Evolutionary conservation across 30 jellyfish, hydroid and myxozoan genomes (phyloP), one percentile per base, ranked within the genome.

Genomic region (Cassiopea andromeda): DNA sequence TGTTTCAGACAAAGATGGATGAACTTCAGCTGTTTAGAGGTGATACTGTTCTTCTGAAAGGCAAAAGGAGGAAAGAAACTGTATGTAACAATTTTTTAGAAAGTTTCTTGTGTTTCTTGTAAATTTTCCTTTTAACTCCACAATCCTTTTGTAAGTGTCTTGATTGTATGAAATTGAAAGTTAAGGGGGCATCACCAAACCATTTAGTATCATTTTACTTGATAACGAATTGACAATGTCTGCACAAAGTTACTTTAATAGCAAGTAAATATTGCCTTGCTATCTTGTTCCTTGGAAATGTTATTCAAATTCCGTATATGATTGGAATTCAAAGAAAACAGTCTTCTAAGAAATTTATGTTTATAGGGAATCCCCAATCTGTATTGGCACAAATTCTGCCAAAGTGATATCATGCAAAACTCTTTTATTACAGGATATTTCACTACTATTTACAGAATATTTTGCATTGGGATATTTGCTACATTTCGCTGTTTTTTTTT

Each of bases 1-100:
- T 76, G 19, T 64, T 64, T 19, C 70, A 97, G 99, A 97, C 97
- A 45, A 97, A 97, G 85, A 93, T 97, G 98, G 98, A 97, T 59
- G 99, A 97, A 77, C 89, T 97, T 68, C 99, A 97, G 87, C 93
- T 97, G 66, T 94, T 97, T 76, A 88, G 98, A 54, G 99, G 98
- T 66, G 99, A 97, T 48, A 93, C 98, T 17, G 98, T 97, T 60
- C 92, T 97, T 10, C 91, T 97, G 45, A 97, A 97, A 82, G 99
- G 99, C 27, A 93, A 94, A 88, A 48, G 98, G 48, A 87, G 98
- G 75, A 91, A 91, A 66, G 98, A 94, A 61, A 94, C 99, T 7
- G 99, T 87, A 50, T 46, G 97, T 48, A 46, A 5, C 0, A 0
- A 6, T 3, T 54, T 54, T 54, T 54, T 27, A 27, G 38, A 27